A percentile compares a stretch with the other conserved stretches of the same genome.
These are phyloP conservation scores for Pseudopipra pipra DNA, from an alignment of 2,113 vertebrate species.

Conservation along the genomic window DNA sequence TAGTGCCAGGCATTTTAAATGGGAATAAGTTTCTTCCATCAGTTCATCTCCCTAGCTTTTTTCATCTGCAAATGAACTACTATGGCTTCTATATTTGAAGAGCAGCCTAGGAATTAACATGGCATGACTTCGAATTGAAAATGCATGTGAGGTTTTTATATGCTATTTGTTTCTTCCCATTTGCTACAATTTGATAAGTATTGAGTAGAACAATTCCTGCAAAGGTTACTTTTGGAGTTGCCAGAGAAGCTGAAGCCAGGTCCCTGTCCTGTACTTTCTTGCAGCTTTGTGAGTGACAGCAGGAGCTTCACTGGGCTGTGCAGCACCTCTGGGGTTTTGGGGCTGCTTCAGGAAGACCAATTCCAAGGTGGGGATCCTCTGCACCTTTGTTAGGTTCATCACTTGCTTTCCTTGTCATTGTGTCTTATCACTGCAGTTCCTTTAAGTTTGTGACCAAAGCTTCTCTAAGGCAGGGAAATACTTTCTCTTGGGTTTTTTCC, in stretches of 20 bases:
- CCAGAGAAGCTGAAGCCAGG: neutral
- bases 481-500: no score
- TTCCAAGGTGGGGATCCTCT: neutral
- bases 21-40: neutral
- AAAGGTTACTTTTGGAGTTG: neutral
- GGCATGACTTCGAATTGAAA: neutral
- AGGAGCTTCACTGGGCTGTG: neutral
- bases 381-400: neutral
- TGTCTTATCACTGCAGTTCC: neutral
- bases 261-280: neutral
- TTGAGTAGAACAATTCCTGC: neutral
- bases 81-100: neutral
- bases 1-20: neutral
- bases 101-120: neutral
- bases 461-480: neutral
- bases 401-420: neutral
- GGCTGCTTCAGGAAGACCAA: neutral
- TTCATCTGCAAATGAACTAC: neutral
- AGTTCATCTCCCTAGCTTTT: neutral
- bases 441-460: neutral
- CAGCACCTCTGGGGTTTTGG: neutral
- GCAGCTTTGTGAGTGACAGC: neutral
- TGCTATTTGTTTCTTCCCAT: neutral
- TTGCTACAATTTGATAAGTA: neutral
- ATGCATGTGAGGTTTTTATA: neutral